Percentiles rank a stretch among this genome's conserved stretches.
Evolutionary conservation across 2,797 vertebrate species (phyloP).

Genomic region (Arctocebus calabarensis): DNA sequence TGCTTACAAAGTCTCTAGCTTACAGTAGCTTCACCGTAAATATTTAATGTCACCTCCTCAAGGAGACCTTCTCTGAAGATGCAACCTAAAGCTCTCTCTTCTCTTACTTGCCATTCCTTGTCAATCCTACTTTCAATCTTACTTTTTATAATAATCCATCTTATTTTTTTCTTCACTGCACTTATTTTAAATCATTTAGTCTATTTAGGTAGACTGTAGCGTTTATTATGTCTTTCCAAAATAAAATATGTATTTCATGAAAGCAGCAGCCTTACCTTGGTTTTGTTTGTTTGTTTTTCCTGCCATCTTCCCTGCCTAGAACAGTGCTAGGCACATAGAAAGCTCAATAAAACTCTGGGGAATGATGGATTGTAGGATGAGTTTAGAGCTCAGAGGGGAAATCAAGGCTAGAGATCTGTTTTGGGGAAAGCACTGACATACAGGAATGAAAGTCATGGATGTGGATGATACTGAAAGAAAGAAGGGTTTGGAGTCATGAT

Average conservation of each 20-base stretch:
- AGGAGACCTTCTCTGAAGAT: neutral
- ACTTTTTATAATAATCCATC: neutral
- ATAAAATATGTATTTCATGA: neutral
- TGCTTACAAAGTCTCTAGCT: neutral
- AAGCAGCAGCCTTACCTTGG: neutral
- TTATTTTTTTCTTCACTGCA: neutral
- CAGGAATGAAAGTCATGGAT: neutral
- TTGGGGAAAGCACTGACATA: neutral
- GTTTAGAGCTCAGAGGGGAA: neutral
- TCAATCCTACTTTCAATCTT: too few species aligned
- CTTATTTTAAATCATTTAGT: neutral
- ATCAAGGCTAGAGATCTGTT: neutral
- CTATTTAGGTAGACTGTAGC: neutral
- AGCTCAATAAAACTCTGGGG: neutral
- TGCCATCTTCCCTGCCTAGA: neutral
- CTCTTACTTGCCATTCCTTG: neutral
- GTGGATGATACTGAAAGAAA: neutral
- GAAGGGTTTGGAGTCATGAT: neutral
- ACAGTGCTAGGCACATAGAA: neutral
- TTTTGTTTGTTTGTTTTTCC: neutral
- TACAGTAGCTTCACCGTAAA: neutral
- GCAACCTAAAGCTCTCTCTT: neutral
- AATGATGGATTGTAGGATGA: neutral
- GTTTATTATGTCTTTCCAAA: neutral
- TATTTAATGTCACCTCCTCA: neutral